Percentiles rank a stretch among this genome's conserved stretches.
These are phyloP conservation scores for Andricus quercusramuli DNA, from an alignment of 2,888 invertebrate species.

Conservation along the genomic window DNA sequence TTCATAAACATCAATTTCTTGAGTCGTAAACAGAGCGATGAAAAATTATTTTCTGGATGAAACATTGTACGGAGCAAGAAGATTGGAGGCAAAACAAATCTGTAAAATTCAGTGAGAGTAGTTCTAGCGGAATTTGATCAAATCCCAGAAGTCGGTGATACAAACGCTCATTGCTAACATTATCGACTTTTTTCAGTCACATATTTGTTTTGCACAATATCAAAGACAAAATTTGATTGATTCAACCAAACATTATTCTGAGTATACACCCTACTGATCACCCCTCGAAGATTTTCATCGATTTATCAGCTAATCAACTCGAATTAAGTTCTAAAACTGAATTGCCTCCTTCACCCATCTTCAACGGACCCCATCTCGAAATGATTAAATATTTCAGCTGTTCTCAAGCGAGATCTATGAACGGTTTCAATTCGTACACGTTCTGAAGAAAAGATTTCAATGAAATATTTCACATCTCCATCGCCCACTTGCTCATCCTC, in stretches of 20 bases:
- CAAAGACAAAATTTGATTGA: too few relatives aligned
- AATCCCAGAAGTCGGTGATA: neutral
- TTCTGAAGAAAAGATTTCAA: neutral
- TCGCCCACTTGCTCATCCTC: constrained; percentile 33
- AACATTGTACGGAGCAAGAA: neutral
- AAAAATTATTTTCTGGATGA: too few relatives aligned
- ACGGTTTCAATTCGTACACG: constrained; percentile 3
- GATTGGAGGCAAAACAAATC: neutral
- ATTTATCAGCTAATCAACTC: neutral
- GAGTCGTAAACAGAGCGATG: neutral
- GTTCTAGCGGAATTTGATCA: neutral
- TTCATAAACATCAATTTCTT: neutral
- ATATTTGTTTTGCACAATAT: too few relatives aligned
- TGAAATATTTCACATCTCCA: constrained; percentile 30
- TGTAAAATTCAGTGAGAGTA: neutral
- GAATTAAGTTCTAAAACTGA: neutral
- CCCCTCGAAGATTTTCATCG: neutral
- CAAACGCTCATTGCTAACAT: too few relatives aligned
- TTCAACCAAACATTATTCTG: too few relatives aligned
- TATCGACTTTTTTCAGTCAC: too few relatives aligned
- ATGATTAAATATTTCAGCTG: neutral
- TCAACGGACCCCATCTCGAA: neutral
- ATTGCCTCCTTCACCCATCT: neutral
- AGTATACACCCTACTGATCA: neutral
- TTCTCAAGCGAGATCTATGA: neutral